A percentile compares a stretch with the other conserved stretches of the same genome.
Conservation (phyloP, 2,113 vertebrate species). For the Upupa epops region DNA sequence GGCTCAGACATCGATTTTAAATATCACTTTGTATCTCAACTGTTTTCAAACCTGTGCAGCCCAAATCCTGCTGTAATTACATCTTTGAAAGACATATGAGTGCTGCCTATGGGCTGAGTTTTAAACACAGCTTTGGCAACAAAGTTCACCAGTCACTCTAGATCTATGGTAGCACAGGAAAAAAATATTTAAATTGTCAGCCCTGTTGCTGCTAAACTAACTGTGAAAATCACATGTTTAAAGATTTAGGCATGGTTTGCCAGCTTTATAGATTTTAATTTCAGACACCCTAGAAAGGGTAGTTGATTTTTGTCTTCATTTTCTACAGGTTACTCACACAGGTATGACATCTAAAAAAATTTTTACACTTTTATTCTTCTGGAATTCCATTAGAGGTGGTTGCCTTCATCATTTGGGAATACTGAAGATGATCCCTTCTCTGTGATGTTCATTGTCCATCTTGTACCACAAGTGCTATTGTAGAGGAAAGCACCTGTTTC, state of each 20-base stretch:
- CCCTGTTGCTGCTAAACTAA: neutral
- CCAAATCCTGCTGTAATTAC: slow-evolving; percentile 6
- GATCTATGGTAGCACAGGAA: neutral
- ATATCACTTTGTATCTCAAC: neutral
- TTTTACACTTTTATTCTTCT: neutral
- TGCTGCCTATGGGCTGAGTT: neutral
- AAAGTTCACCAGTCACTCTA: neutral
- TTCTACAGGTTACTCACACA: neutral
- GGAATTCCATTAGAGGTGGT: neutral
- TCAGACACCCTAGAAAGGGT: neutral
- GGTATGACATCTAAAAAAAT: neutral
- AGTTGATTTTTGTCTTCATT: neutral
- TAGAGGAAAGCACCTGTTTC: neutral
- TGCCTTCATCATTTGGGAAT: neutral
- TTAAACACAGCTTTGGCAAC: neutral
- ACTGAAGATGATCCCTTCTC: neutral
- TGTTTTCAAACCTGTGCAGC: slow-evolving; percentile 9
- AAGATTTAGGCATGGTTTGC: neutral
- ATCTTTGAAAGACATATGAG: neutral
- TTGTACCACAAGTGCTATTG: rapidly evolving
- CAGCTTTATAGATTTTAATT: neutral
- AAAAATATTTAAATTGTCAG: neutral
- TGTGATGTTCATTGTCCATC: neutral
- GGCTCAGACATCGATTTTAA: slow-evolving; percentile 29
- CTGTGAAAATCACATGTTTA: neutral